Base-by-base conservation (phyloP, 1,140 invertebrate genomes). In the Penaeus vannamei region DNA sequence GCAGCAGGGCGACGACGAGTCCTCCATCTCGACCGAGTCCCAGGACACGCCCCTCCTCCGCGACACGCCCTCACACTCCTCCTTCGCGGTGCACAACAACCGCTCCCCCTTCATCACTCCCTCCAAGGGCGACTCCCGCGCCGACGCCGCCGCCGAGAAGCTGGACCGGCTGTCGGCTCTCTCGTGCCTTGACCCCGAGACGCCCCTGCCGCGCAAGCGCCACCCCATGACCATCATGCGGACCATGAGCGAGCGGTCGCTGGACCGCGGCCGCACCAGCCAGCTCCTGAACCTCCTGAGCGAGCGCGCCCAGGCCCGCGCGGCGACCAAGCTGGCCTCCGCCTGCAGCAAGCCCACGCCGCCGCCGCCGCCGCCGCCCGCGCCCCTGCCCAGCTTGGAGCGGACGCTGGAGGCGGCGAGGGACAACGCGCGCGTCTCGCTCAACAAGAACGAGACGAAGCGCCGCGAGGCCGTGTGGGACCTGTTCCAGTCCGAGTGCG, bases 401-500 rank as follows among this genome's bases (percentile, higher is more conserved):
- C 90, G 87, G 76, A 87, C 85, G 84, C 87, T 91, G 80, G 91
- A 90, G 69, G 86, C 79, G 23, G 89, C 91, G 26, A 26, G 85
- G 23, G 91, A 90, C 23, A 91, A 86, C 81, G 89, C 87, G 20
- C 46, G 84, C 20, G 87, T 90, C 1, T 84, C 90, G 0, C 61
- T 88, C 26, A 91, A 90, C 82, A 91, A 91, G 80, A 91, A 89
- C 36, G 90, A 90, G 72, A 90, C 89, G 14, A 91, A 92, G 64
- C 62, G 90, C 61, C 69, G 89, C 69, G 95, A 96, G 92, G 95
- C 95, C 14, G 93, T 96, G 10, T 96, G 95, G 95, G 95, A 96
- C 93, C 93, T 96, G 0, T 96, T 96, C 92, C 95, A 95, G 92
- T 95, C 94, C 85, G 95, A 96, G 93, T 94, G 95, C 91, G 94